Conservation (phyloP, 2,888 invertebrate genomes). For the Perizoma flavofasciatum region DNA sequence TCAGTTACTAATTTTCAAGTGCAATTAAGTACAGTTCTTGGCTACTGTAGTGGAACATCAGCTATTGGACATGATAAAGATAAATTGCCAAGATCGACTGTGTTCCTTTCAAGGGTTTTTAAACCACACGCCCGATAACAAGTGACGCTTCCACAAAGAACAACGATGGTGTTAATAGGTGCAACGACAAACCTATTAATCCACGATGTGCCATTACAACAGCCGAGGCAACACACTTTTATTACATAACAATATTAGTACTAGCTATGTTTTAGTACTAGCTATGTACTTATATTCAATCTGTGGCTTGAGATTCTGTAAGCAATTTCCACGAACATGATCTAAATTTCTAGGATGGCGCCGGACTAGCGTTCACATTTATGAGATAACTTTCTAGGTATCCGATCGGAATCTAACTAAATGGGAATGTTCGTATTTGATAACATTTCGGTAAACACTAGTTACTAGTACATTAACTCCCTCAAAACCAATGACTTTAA, state of each 20-base stretch:
- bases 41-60: background rate
- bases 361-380: conserved; percentile 35
- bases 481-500: no score
- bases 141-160: background rate
- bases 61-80: background rate
- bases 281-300: background rate
- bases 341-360: conserved; percentile 33
- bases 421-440: conserved; percentile 28
- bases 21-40: background rate
- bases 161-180: background rate
- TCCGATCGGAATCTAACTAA: conserved; percentile 22
- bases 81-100: background rate
- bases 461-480: conserved; percentile 8
- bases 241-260: no score
- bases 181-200: no score
- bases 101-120: background rate
- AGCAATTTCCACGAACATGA: conserved; percentile 29
- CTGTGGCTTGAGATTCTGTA: conserved; percentile 19
- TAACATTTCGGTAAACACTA: conserved; percentile 31
- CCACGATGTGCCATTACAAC: no score
- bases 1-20: conserved; percentile 11
- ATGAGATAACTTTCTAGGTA: conserved; percentile 38
- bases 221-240: no score
- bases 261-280: background rate
- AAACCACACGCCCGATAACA: no score